Conservation (phyloP, 2,797 vertebrate genomes). For the Gallinago nigripennis region DNA sequence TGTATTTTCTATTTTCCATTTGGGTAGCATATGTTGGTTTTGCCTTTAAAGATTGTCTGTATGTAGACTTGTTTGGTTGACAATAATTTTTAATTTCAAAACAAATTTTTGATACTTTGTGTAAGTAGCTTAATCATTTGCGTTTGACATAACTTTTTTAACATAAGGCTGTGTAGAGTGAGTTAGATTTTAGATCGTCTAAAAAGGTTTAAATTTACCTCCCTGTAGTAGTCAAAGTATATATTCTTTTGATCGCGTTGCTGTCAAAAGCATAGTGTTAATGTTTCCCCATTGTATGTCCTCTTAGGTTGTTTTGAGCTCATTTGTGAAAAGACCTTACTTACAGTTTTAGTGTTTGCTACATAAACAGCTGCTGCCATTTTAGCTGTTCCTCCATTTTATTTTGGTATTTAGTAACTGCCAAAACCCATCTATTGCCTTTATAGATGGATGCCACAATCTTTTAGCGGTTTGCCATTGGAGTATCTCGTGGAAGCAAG, state of each 20-base stretch:
- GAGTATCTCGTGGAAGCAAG: neutral
- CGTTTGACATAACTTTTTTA: neutral
- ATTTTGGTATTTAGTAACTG: neutral
- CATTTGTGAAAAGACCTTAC: neutral
- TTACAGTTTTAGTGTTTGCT: neutral
- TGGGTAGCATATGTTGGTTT: neutral
- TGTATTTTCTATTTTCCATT: neutral
- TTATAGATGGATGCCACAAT: neutral
- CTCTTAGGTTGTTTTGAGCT: neutral
- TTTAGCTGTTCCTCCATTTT: neutral
- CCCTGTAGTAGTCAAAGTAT: neutral
- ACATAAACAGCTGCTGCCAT: neutral
- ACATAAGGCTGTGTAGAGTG: neutral
- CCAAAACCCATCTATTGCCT: neutral
- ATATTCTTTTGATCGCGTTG: neutral
- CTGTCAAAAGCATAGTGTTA: neutral
- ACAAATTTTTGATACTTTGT: neutral
- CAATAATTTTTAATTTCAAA: neutral
- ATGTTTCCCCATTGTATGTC: neutral
- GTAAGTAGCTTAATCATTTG: neutral
- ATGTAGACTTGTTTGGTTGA: neutral
- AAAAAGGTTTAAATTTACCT: neutral
- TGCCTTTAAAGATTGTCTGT: neutral
- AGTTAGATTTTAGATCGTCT: neutral
- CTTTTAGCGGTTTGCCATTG: neutral